These are phyloP conservation scores for Aurelia aurita DNA, from an alignment of 30 jellyfish, hydroid and myxozoan species.

Conservation along the genomic window DNA sequence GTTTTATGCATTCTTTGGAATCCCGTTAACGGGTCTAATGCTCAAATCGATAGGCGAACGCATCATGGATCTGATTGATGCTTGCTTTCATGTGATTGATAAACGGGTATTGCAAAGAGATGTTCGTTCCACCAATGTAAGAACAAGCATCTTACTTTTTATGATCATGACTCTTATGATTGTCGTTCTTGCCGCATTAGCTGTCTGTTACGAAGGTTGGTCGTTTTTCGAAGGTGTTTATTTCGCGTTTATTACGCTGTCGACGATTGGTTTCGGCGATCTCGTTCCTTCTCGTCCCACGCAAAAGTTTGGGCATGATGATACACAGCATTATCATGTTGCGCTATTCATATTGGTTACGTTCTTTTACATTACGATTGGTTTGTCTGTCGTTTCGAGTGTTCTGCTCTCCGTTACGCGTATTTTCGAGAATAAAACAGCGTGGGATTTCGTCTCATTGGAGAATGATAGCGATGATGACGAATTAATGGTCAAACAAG, in stretches of 20 bases:
- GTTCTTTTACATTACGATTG: constrained; percentile 86
- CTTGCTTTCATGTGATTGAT: constrained; percentile 64
- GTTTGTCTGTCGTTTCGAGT: constrained; percentile 95
- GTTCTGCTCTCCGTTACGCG: constrained; percentile 87
- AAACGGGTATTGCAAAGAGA: constrained; percentile 54
- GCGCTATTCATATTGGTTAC: constrained; percentile 88
- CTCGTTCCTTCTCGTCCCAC: constrained; percentile 93
- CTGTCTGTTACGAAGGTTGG: constrained; percentile 95
- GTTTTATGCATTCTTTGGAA: constrained; percentile 91
- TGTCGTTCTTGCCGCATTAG: constrained; percentile 73
- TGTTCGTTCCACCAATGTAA: constrained; percentile 70
- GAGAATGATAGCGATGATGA: constrained; percentile 83
- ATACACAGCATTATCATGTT: constrained; percentile 74
- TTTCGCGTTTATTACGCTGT: constrained; percentile 86
- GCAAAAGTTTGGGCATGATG: constrained; percentile 38
- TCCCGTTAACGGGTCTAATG: constrained; percentile 95
- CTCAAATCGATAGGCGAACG: constrained; percentile 90
- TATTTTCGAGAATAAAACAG: constrained; percentile 87
- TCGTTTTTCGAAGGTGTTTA: constrained; percentile 89
- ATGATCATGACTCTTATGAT: constrained; percentile 73
- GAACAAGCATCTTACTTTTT: constrained; percentile 79
- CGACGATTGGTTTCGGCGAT: constrained; percentile 97
- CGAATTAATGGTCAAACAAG: constrained; percentile 65
- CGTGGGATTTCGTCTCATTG: constrained; percentile 91
- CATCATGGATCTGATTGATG: constrained; percentile 81